Percentiles rank a stretch among this genome's conserved stretches.
Evolutionary conservation across 2,113 vertebrate species (phyloP).

Genomic region (Lampris incognitus): DNA sequence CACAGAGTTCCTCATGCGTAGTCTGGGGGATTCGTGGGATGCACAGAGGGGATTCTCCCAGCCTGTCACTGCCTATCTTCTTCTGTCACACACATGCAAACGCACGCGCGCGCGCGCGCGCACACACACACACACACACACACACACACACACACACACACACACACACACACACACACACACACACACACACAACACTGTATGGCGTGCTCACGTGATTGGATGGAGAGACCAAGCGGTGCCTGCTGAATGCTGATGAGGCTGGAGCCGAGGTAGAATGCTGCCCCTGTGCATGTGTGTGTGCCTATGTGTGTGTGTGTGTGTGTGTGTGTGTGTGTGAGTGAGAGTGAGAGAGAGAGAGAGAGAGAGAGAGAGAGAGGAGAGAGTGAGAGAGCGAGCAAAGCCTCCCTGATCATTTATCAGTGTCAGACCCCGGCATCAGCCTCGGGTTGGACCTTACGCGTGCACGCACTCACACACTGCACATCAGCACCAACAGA

Average conservation of each 20-base stretch:
- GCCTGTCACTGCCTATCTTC: constrained; percentile 41
- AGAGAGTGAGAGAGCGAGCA: neutral
- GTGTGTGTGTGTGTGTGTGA: neutral
- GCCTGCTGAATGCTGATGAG: constrained; percentile 76
- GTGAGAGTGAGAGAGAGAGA: neutral
- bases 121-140: constrained; percentile 12
- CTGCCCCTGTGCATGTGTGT: constrained; percentile 62
- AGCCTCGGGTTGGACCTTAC: constrained; percentile 32
- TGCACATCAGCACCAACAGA: constrained; percentile 6
- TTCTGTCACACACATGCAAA: constrained; percentile 23
- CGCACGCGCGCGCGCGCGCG: constrained; percentile 22
- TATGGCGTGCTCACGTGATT: constrained; percentile 70
- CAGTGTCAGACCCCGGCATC: constrained; percentile 56
- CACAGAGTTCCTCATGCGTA: constrained; percentile 14
- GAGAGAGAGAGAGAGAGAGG: constrained; percentile 1
- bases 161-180: constrained; percentile 6
- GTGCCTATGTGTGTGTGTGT: constrained; percentile 45
- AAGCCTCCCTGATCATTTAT: constrained; percentile 60
- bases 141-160: constrained; percentile 23
- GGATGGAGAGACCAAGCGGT: constrained; percentile 64
- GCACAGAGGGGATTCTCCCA: constrained; percentile 62
- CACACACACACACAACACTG: constrained; percentile 44
- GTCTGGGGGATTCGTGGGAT: constrained; percentile 62
- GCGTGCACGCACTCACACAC: constrained; percentile 16
- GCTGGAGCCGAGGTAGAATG: constrained; percentile 52